Base-by-base conservation (phyloP, 2,888 invertebrate genomes). In the Eilema sororculum region DNA sequence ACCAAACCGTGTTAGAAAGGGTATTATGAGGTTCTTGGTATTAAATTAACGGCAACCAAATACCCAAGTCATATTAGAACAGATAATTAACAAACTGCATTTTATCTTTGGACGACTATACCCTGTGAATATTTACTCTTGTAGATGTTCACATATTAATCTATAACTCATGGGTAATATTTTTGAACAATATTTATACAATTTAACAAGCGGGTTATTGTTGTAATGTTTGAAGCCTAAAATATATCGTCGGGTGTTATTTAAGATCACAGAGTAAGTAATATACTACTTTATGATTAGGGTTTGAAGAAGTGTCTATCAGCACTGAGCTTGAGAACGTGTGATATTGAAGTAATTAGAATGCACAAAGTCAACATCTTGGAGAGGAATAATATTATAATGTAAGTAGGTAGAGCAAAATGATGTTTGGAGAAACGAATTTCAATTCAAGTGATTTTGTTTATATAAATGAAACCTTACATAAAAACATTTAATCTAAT, bases 21-120 rank as follows among this genome's bases (percentile, higher is more conserved):
- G 16, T 12, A 24, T 57, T 22, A 57, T 12, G 12, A 57, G 3
- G 41, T 16, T 41, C 16, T 41, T 41, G 41, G 52, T 52, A 46
- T 52, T 52, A 52, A 9, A 9, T 20, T 24, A 10, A 41, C 25
- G 25, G 9, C 67, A 41, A 41, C 65, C 41, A 65, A 59, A 41
- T 65, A 57, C 33, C 41, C 22, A 70, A 28, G 24, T 16, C 41
- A 65, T 65, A 63, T 28, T 61, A 74, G 65, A 74, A 57, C 41
- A 64, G 56, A 30, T 30, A 61, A n/a, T 12, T 56, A 72, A 69
- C 41, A 71, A 72, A 68, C 73, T 77, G 79, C 80, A 82, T 79
- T 82, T 82, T 72, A 78, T 57, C 74, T 83, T 79, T 76, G 72
- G 72, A 78, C 69, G 70, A 63, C 67, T 73, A 69, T 74, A 68